A percentile compares a stretch with the other conserved stretches of the same genome.
Evolutionary conservation across 2,797 vertebrate genomes (phyloP).

Genomic region (Aotus griseimembra): DNA sequence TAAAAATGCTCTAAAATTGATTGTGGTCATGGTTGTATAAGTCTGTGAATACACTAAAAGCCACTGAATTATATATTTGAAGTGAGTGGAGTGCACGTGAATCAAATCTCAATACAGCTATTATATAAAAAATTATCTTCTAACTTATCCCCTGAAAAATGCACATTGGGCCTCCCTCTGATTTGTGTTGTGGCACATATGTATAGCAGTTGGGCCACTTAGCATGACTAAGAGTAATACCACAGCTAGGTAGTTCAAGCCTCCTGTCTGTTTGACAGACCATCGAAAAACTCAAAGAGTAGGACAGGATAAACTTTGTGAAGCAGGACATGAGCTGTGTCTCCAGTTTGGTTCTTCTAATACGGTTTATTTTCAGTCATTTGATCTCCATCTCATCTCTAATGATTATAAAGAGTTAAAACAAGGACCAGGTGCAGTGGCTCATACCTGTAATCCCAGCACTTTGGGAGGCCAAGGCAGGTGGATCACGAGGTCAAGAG

Average conservation of each 20-base stretch:
- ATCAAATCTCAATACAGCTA: background rate
- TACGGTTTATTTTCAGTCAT: background rate
- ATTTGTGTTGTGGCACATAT: background rate
- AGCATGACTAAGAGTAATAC: background rate
- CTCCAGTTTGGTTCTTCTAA: background rate
- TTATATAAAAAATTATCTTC: background rate
- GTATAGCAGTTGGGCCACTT: background rate
- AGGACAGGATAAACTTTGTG: background rate
- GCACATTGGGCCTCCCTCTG: background rate
- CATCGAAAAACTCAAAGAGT: background rate
- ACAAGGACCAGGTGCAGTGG: background rate
- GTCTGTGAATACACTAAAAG: background rate
- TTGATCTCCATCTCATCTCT: background rate
- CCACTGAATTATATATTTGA: background rate
- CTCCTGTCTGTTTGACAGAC: background rate
- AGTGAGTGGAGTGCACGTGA: background rate
- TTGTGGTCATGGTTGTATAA: background rate
- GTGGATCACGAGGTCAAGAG: no score
- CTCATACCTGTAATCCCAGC: no score
- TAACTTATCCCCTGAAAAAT: background rate
- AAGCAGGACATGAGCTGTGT: background rate
- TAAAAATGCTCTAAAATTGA: background rate
- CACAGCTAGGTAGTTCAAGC: background rate
- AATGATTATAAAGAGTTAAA: background rate
- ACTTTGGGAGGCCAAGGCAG: no score